Evolutionary conservation across 2,888 invertebrate species (phyloP), one percentile per base, ranked within the genome.

Genomic region (Lasioglossum calceatum): DNA sequence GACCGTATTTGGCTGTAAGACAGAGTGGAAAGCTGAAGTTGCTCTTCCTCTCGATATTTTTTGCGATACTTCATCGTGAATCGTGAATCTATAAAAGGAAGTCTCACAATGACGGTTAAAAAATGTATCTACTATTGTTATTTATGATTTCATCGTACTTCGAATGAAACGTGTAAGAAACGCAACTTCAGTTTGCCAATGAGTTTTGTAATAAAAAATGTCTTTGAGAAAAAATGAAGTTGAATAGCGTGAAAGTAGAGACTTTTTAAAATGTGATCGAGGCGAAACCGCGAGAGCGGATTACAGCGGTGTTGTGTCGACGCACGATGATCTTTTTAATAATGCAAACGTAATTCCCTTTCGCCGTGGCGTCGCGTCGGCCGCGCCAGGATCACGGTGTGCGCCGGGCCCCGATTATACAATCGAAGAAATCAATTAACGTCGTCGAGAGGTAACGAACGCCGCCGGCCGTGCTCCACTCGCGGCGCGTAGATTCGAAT

Each of bases 341-440:
- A 89, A 91, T 71, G 72, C 50, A 77, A 84, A 76, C 74, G 72
- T 81, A 79, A 81, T 80, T 86, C 67, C 76, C 85, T 86, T 89
- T 89, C 80, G 85, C 85, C 71, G 77, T n/a, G 32, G 76, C 72
- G 36, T n/a, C 73, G 74, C 72, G 27, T n/a, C 73, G 54, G 61
- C 47, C 5, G 23, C 61, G 78, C 73, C 79, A 58, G 71, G 58
- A 77, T 76, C 72, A 27, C 54, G 44, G 77, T 64, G 44, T n/a
- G 81, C 77, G 82, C 85, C 88, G 44, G 27, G 58, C 64, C 76
- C 84, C 90, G 87, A 93, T 93, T 92, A 92, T 91, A 90, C 91
- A 90, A 90, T 89, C 89, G 87, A 88, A 91, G 92, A 92, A 93
- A 92, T 93, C 92, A 93, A 94, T 93, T 92, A 92, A 92, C 86